Evolutionary conservation across 2,888 invertebrate species (phyloP), one percentile per base, ranked within the genome.

Genomic region (Habroteleia sp.): DNA sequence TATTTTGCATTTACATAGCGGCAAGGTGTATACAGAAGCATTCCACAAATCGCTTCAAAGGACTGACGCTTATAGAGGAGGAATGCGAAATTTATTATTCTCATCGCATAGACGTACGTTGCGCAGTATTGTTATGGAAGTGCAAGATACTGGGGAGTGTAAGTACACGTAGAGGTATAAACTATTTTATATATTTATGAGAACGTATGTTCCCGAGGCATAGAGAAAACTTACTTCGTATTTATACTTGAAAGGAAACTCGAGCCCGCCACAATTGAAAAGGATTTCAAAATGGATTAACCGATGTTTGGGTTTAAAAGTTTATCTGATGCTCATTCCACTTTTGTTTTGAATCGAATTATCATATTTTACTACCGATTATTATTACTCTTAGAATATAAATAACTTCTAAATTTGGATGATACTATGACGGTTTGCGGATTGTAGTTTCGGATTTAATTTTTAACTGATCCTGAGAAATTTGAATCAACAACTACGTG

Each of bases 151-250:
- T 10, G 14, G 29, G 44, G 16, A 25, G 17, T n/a, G 16, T 33
- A 35, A 13, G 20, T 42, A 17, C 41, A 66, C 37, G 29, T 42
- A 29, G n/a, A n/a, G 20, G 46, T 56, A 66, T 66, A 48, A 56
- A 66, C 66, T 66, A 54, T 54, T 56, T 66, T 66, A 58, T 58
- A 58, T 58, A 68, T 58, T 54, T 65, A 65, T 65, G 44, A 44
- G 52, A 25, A 60, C 73, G 44, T 73, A 72, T 75, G 76, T 81
- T 78, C 65, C 65, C 44, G 35, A 74, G 46, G 66, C 72, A 77
- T 14, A 39, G 46, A 33, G 25, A n/a, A 37, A 66, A 66, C 54
- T 66, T 46, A 11, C 42, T 44, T 14, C 31, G 37, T 54, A 37
- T 65, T 54, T 44, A 37, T 52, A 54, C 13, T 16, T 27, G 13